Evolutionary conservation across 2,888 invertebrate genomes (phyloP).

Genomic region (Pterostichus madidus): DNA sequence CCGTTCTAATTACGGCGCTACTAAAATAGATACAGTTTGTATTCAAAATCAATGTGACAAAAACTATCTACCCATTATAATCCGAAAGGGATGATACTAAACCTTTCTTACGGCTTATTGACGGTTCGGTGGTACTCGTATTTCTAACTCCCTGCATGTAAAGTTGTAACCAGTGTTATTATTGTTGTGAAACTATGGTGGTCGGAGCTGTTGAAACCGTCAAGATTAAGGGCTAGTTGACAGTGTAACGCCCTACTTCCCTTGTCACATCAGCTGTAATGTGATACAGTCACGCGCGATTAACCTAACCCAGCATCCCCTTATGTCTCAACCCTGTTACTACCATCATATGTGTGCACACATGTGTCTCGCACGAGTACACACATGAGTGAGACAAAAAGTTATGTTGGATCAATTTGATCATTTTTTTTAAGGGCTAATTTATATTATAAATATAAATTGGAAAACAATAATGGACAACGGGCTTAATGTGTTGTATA

Average conservation of each 20-base stretch:
- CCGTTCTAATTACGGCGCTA: too few relatives aligned
- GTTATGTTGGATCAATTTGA: too few relatives aligned
- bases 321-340: neutral
- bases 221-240: slow-evolving; percentile 15
- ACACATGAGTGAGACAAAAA: neutral
- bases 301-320: neutral
- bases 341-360: neutral
- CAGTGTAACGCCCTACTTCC: slow-evolving; percentile 7
- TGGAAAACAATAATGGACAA: too few relatives aligned
- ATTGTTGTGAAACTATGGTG: slow-evolving; percentile 8
- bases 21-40: too few relatives aligned
- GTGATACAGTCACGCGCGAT: slow-evolving; percentile 13
- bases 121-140: neutral
- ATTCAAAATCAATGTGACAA: too few relatives aligned
- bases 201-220: neutral
- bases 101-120: too few relatives aligned
- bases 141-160: neutral
- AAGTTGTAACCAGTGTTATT: neutral
- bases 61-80: too few relatives aligned
- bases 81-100: too few relatives aligned
- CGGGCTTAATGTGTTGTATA: too few relatives aligned
- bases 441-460: too few relatives aligned
- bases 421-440: too few relatives aligned
- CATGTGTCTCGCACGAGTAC: neutral
- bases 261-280: slow-evolving; percentile 16